Conservation (phyloP, 2,888 invertebrate species). For the Brachypalpus laphriformis region DNA sequence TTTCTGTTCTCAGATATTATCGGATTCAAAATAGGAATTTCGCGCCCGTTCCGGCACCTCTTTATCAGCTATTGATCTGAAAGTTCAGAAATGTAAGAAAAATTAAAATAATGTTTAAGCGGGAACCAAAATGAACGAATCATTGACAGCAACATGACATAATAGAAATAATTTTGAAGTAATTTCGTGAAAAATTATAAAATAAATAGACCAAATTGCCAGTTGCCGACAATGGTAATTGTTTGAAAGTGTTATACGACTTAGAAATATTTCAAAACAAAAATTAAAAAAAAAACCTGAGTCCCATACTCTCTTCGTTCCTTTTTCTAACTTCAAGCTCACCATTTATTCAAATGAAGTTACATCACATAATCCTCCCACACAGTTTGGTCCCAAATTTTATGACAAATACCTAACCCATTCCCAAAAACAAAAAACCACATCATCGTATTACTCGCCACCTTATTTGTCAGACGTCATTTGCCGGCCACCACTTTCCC, state of each 20-base stretch:
- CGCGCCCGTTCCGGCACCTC: neutral
- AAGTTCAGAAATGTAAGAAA: neutral
- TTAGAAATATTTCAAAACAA: too few relatives aligned
- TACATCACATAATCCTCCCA: neutral
- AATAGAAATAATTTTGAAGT: too few relatives aligned
- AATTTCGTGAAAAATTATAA: too few relatives aligned
- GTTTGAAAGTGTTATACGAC: too few relatives aligned
- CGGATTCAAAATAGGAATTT: neutral
- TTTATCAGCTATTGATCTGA: neutral
- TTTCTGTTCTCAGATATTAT: neutral
- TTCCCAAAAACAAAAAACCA: neutral
- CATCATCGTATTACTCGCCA: neutral
- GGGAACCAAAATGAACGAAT: too few relatives aligned
- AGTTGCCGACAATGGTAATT: too few relatives aligned
- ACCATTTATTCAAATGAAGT: neutral
- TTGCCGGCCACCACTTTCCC: slow-evolving; percentile 10
- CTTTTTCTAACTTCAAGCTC: too few relatives aligned
- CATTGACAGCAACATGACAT: too few relatives aligned
- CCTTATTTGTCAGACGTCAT: slow-evolving; percentile 24
- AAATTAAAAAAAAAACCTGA: too few relatives aligned
- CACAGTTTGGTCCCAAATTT: neutral
- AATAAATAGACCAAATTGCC: too few relatives aligned
- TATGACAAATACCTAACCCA: neutral
- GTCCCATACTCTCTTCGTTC: too few relatives aligned
- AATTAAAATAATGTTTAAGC: too few relatives aligned